phyloP scores from a whole-genome alignment of 2,888 invertebrate species.

The Timema podura region DNA sequence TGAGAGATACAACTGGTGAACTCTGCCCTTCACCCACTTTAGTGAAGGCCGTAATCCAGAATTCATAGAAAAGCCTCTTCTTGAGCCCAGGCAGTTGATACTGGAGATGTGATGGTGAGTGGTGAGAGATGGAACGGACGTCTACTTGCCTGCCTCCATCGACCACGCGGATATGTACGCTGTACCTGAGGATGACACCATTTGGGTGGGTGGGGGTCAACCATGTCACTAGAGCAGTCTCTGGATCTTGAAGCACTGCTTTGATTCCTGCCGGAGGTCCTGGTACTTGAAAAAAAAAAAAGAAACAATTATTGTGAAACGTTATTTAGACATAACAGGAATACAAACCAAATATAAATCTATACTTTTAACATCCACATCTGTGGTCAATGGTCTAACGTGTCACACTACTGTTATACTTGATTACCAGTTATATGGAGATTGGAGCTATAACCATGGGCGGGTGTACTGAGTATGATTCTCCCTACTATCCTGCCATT shows the following conservation, averaged over 20 bases:
- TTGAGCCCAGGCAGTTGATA: conserved; percentile 53
- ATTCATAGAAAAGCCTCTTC: conserved; percentile 54
- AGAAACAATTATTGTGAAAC: background rate
- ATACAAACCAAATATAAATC: too few relatives aligned
- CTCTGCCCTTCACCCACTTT: conserved; percentile 44
- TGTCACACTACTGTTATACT: too few relatives aligned
- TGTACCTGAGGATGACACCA: conserved; percentile 46
- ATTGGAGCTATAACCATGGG: too few relatives aligned
- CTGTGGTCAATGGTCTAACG: too few relatives aligned
- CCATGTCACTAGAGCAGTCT: conserved; percentile 48
- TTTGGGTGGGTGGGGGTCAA: conserved; percentile 46
- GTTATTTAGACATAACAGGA: too few relatives aligned
- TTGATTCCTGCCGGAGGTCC: conserved; percentile 48
- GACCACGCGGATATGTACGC: conserved; percentile 36
- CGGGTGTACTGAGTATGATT: too few relatives aligned
- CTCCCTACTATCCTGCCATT: too few relatives aligned
- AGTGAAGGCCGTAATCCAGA: conserved; percentile 44
- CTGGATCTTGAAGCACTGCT: conserved; percentile 44
- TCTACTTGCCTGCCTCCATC: conserved; percentile 26
- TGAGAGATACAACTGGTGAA: conserved; percentile 48
- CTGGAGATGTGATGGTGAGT: conserved; percentile 37
- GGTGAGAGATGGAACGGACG: conserved; percentile 26
- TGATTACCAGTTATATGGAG: too few relatives aligned
- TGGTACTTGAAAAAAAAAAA: conserved; percentile 47
- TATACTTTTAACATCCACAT: too few relatives aligned